Evolutionary conservation across 2,797 vertebrate species (phyloP), one percentile per base, ranked within the genome.

Genomic region (Paratrypauchen microcephalus): DNA sequence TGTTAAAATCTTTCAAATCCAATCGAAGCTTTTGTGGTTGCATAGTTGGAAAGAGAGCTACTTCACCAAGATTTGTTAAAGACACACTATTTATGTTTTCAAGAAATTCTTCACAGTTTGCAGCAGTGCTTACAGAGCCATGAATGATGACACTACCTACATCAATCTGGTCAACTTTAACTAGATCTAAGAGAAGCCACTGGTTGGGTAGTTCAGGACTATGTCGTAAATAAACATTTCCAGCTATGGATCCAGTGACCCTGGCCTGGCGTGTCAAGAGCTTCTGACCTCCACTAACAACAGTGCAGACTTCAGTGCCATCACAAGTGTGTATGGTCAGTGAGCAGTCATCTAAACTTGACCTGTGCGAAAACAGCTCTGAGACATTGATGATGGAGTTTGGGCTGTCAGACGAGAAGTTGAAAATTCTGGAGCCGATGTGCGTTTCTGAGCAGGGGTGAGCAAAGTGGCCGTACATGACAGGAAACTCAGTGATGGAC

Each of bases 161-260:
- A 4, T 24, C 21, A 23, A 21, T 55, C 48, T 79, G 79, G 64
- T 90, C 81, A 0, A 91, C 72, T 2, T 79, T 79, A 21, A 85
- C 68, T 7, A 95, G 75, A 66, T 94, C 87, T 41, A 89, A 69
- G 2, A 95, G 87, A 45, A 93, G 23, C 18, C 87, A 82, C 0
- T 69, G 6, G 6, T 67, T 36, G 13, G 11, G 58, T 4, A 69
- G 65, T 11, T 64, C 76, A 4, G 1, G 7, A 21, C 86, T 83
- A 12, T 83, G 58, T 1, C 94, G 90, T 45, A 95, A 82, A 70
- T 93, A 95, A 70, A 94, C 52, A 13, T 94, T 87, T 18, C 95
- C 94, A 0, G 90, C 88, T 0, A 94, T 69, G 0, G 85, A 45
- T 5, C 77, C 79, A 2, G 74, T 88, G 77, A 95, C 94, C 28